Percentiles rank a stretch among this genome's conserved stretches.
Evolutionary conservation across 2,888 invertebrate genomes (phyloP).

Genomic region (Rambutsinella grinnellia): DNA sequence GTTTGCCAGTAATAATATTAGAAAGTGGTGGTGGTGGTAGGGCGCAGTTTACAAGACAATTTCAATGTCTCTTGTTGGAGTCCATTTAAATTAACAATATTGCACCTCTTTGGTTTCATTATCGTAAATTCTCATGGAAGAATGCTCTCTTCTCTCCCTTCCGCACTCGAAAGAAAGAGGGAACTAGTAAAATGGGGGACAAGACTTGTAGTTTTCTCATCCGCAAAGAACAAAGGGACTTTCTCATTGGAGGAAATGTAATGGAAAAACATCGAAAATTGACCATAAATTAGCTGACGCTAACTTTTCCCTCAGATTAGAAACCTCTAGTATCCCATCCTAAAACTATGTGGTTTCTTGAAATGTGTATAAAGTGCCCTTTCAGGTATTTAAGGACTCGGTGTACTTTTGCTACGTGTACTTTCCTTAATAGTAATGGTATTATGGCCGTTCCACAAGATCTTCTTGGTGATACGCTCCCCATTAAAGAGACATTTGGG

Average conservation of each 20-base stretch:
- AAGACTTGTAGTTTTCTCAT: background rate
- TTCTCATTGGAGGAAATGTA: constrained; percentile 52
- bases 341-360: background rate
- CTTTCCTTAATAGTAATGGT: no score
- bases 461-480: no score
- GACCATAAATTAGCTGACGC: constrained; percentile 57
- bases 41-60: constrained; percentile 42
- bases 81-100: constrained; percentile 62
- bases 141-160: constrained; percentile 18
- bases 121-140: constrained; percentile 58
- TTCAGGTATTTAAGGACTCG: no score
- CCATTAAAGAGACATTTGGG: no score
- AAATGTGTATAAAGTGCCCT: background rate
- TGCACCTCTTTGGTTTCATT: constrained; percentile 57
- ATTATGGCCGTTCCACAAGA: no score
- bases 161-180: constrained; percentile 9
- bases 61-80: constrained; percentile 50
- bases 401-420: no score
- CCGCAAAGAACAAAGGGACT: constrained; percentile 41
- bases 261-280: constrained; percentile 61
- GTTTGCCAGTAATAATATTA: background rate
- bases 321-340: constrained; percentile 40
- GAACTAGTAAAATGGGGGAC: background rate
- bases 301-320: constrained; percentile 48
- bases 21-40: constrained; percentile 12